Evolutionary conservation across 2,797 vertebrate species (phyloP), one percentile per base, ranked within the genome.

Genomic region (Nothura maculosa): DNA sequence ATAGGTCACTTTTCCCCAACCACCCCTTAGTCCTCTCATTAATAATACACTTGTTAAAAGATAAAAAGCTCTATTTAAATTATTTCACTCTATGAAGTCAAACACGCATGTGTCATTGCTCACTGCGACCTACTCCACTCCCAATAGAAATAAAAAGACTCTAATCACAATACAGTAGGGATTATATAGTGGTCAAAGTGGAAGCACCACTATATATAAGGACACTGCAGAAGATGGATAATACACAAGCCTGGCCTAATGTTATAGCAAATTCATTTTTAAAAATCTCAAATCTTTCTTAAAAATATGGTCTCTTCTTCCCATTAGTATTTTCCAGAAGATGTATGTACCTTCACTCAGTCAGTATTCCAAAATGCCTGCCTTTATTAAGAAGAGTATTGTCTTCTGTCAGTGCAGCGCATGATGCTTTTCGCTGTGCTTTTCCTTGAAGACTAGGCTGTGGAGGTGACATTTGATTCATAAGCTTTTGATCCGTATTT

Each of bases 401-500:
- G 54, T 55, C 32, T 32, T 43, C 54, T 6, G 10, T 82, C 21
- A 63, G 24, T 48, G 32, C 38, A 82, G 52, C 7, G 58, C 30
- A 47, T n/a, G 11, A 63, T 68, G 3, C 16, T 80, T 92, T 86
- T 19, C 20, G 34, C 4, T 12, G 4, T 54, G 47, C 14, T 90
- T 76, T 89, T 87, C 32, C 32, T 74, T 80, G 52, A 81, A 75
- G 40, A n/a, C 27, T 25, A 67, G 32, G 30, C 40, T 57, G 32
- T 40, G 28, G 62, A 52, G 47, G 42, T 85, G 47, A 36, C 47
- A 40, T 89, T 89, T 79, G 42, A 68, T 75, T 66, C 25, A 36
- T 58, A 48, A 73, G 28, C 16, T 81, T 72, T 81, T 84, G 68
- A 60, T 85, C 61, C 27, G 43, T 68, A 28, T 18, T 58, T 83